Conservation (phyloP, 2,888 invertebrate species). For the Cephus pygmeus region DNA sequence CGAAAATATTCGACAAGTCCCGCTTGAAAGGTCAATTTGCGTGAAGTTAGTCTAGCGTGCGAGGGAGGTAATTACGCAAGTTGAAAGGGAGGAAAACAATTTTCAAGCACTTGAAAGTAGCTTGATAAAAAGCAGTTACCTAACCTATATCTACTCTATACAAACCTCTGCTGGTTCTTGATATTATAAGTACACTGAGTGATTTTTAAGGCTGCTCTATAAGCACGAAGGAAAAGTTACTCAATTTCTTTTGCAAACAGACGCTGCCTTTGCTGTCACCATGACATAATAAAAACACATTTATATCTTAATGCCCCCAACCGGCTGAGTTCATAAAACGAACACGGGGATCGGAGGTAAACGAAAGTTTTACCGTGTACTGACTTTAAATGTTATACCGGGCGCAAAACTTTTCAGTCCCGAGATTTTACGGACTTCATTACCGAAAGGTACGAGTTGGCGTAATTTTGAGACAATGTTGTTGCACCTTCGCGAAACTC, state of each 20-base stretch:
- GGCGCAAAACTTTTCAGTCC: not conserved
- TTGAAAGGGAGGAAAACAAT: not conserved
- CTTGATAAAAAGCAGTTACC: not conserved
- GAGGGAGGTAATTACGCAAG: not conserved
- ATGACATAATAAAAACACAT: not conserved
- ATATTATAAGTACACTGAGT: not conserved
- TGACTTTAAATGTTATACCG: not conserved
- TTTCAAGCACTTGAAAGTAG: not conserved
- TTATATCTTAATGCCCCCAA: not conserved
- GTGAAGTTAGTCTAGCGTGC: not conserved
- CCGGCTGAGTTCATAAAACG: not conserved
- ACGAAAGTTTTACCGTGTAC: not conserved
- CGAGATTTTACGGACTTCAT: not conserved
- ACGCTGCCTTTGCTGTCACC: not conserved
- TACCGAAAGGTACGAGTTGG: not conserved
- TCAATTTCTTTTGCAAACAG: not conserved
- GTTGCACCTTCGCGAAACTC: not conserved
- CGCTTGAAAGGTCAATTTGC: not conserved
- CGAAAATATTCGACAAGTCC: not conserved
- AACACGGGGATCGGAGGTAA: not conserved
- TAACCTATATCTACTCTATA: not conserved
- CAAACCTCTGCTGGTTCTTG: not conserved
- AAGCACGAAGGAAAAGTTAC: not conserved
- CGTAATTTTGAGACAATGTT: not conserved
- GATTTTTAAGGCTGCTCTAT: not conserved